Base-by-base conservation (phyloP, 2,113 vertebrate species). In the Tenebrosternarchus preto region DNA sequence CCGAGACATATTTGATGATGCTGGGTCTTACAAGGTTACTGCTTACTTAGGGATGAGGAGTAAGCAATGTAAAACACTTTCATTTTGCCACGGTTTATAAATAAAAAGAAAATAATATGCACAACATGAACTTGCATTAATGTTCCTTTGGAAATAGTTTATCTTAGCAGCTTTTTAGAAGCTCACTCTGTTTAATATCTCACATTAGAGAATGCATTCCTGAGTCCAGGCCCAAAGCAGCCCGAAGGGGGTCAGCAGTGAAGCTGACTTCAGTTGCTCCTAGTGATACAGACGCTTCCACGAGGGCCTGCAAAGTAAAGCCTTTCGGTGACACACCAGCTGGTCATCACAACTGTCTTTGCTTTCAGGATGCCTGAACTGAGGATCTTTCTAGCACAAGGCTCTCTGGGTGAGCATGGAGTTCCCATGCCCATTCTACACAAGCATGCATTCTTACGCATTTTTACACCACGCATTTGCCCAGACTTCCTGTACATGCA, bases 371-470 rank as follows among this genome's bases (percentile, higher is more conserved):
- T 66, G 20, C 61, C 73, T 43, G 33, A 29, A 76, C 31, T 27
- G 57, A 75, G 2, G 0, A 8, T n/a, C n/a, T 33, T 24, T 76
- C 73, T 43, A 76, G 59, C 22, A 75, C 43, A 24, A 43, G 73
- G 16, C 57, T 56, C 36, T 39, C 33, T 27, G 36, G 20, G 24
- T 39, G 74, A 64, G 16, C 59, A 29, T 33, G 27, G 53, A 46
- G 17, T 50, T 29, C 60, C 24, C 50, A 53, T 25, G 29, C 27
- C 25, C 57, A n/a, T 19, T 15, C n/a, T 43, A 50, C 27, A 50
- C 36, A 67, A 33, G 24, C 57, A 71, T 25, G 16, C 59, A n/a
- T 39, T 68, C 24, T 27, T 60, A 68, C 53, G 67, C 64, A 68
- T 36, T 74, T 36, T 7, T 33, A 43, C 57, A 27, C 15, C 16